phyloP scores from a whole-genome alignment of 1,140 invertebrate genomes.

The Oedothorax gibbosus region DNA sequence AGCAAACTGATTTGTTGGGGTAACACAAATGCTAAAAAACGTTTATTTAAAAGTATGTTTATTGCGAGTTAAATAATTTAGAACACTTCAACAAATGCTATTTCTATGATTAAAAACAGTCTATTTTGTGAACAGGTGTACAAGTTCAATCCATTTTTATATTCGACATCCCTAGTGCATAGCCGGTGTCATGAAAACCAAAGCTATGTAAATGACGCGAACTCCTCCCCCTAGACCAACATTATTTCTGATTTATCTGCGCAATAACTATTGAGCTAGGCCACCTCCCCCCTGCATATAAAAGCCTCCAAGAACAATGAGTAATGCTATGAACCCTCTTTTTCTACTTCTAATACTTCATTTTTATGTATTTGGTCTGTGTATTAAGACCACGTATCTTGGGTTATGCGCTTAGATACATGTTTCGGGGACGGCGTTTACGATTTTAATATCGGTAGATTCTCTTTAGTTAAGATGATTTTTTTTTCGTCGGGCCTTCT shows the following conservation, averaged over 20 bases:
- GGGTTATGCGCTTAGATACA: conserved; percentile 3
- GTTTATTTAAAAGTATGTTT: no score
- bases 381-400: conserved; percentile 4
- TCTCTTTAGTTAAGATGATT: neutral
- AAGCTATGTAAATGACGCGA: conserved; percentile 57
- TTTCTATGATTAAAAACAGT: no score
- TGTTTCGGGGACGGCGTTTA: conserved; percentile 3
- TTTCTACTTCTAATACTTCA: conserved; percentile 1
- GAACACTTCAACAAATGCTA: no score
- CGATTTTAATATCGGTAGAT: conserved; percentile 30
- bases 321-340: conserved; percentile 14
- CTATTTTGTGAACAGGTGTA: no score
- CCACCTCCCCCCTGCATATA: conserved; percentile 15
- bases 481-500: conserved; percentile 5
- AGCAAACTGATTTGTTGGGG: no score
- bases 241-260: conserved; percentile 58
- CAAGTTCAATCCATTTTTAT: no score
- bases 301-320: conserved; percentile 51
- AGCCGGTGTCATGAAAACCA: conserved; percentile 44
- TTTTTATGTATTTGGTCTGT: neutral
- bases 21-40: no score
- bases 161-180: neutral
- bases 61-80: no score
- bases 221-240: conserved; percentile 33
- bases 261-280: conserved; percentile 50